Conservation (phyloP, 2,888 invertebrate species). For the Andrena fulva region DNA sequence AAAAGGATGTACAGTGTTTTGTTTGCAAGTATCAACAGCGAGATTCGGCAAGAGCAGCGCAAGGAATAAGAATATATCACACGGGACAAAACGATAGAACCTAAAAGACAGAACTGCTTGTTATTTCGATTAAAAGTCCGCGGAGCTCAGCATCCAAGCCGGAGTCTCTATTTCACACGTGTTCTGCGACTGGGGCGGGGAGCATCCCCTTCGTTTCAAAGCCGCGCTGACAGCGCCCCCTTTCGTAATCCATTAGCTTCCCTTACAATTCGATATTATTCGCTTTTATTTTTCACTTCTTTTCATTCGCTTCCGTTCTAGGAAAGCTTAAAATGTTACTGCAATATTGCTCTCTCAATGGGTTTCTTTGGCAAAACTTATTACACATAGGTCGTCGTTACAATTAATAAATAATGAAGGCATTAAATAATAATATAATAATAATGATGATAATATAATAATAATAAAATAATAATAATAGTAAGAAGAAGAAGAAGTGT, state of each 20-base stretch:
- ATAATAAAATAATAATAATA: conserved; percentile 67
- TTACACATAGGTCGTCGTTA: conserved; percentile 84
- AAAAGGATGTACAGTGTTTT: conserved; percentile 84
- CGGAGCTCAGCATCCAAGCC: conserved; percentile 57
- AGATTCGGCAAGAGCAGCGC: conserved; percentile 84
- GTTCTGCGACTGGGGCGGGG: conserved; percentile 24
- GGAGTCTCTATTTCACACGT: conserved; percentile 59
- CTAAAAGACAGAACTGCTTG: conserved; percentile 51
- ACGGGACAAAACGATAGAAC: conserved; percentile 73
- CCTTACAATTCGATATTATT: conserved; percentile 41
- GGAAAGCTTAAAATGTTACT: conserved; percentile 73
- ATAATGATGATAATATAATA: conserved; percentile 75
- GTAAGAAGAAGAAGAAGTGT: conserved; percentile 54
- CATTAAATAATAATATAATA: conserved; percentile 81
- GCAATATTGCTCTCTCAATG: conserved; percentile 77
- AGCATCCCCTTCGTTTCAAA: conserved; percentile 45
- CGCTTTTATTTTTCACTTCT: conserved; percentile 64
- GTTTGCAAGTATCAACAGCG: conserved; percentile 84
- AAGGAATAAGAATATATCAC: conserved; percentile 84
- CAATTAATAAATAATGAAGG: conserved; percentile 83
- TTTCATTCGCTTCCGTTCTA: conserved; percentile 64
- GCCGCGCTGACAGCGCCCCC: conserved; percentile 57
- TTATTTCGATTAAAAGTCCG: conserved; percentile 43
- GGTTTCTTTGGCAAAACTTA: conserved; percentile 85
- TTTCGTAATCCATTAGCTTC: conserved; percentile 36